phyloP scores from a whole-genome alignment of 2,888 invertebrate genomes.

The Machimus rusticus region DNA sequence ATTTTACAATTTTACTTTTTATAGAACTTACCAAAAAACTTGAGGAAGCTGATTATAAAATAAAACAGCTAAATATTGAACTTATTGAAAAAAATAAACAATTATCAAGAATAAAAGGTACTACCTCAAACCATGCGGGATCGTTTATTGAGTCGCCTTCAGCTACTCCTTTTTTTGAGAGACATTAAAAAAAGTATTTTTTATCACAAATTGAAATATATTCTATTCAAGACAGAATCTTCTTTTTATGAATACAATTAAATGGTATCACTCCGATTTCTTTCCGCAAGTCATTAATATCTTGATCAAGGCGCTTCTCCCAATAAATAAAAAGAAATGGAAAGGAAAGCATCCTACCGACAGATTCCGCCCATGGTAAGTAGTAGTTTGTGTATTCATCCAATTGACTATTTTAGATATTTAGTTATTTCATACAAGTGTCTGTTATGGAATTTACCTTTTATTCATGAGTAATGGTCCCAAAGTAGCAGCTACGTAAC shows the following conservation, averaged over 20 bases:
- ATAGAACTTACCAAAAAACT: constrained; percentile 24
- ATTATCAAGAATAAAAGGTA: background rate
- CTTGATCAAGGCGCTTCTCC: constrained; percentile 17
- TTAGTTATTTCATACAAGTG: background rate
- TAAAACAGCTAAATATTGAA: constrained; percentile 14
- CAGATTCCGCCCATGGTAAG: constrained; percentile 23
- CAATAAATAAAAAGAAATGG: constrained; percentile 32
- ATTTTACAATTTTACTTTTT: background rate
- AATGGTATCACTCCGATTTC: constrained; percentile 11
- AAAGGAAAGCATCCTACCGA: background rate
- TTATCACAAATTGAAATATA: background rate
- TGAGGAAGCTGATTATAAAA: constrained; percentile 25
- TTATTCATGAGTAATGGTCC: constrained; percentile 15
- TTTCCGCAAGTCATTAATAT: constrained; percentile 26
- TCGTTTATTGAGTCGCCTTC: background rate
- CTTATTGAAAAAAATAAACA: constrained; percentile 10
- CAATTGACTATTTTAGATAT: constrained; percentile 1
- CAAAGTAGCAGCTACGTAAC: constrained; percentile 15
- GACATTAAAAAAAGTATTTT: background rate
- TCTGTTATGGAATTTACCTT: background rate
- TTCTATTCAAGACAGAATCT: background rate
- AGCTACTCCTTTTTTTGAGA: background rate
- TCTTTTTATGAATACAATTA: background rate
- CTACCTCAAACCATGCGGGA: background rate
- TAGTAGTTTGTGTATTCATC: background rate